Evolutionary conservation across 2,113 vertebrate genomes (phyloP), one percentile per base, ranked within the genome.

Genomic region (Oryzias melastigma): DNA sequence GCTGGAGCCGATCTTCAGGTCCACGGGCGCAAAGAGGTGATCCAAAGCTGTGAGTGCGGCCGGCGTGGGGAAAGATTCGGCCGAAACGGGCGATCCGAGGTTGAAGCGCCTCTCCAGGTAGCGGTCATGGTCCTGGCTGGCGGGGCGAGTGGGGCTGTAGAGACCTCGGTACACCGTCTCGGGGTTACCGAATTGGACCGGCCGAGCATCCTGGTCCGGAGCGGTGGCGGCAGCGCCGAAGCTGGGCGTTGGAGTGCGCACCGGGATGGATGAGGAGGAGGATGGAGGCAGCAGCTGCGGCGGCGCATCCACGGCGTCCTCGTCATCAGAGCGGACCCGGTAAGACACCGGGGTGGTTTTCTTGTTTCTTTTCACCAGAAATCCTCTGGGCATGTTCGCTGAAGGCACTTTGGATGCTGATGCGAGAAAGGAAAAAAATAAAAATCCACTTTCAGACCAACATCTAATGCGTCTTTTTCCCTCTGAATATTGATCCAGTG

Each of bases 311-410:
- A 62, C 22, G 35, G 64, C 64, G 5, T 85, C 88, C 17, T 90
- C 91, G 15, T 93, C 92, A 2, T 93, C 88, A 13, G 87, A 78
- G 69, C 94, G 94, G 40, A 93, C 87, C 69, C 95, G 89, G 91
- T 97, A 96, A 3, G 94, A 95, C 58, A 92, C 88, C 49, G 92
- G 91, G 66, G 88, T 90, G 71, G 91, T 78, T 72, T 91, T 93
- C 84, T 87, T 92, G 90, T 88, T 95, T 71, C 95, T 82, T 80
- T 96, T 96, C 65, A 97, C 95, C 72, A 96, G 77, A 81, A 97
- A 96, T 52, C 95, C 95, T 73, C 94, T 88, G 35, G 95, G 95
- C 95, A 96, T 96, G 89, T 79, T 91, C 55, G 70, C 52, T 69
- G 60, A 82, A 90, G 88, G 87, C 88, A 87, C 91, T 84, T 77